Evolutionary conservation across 92 coral and sea anemone species (phyloP), one percentile per base, ranked within the genome.

Genomic region (Phenganax marumi): DNA sequence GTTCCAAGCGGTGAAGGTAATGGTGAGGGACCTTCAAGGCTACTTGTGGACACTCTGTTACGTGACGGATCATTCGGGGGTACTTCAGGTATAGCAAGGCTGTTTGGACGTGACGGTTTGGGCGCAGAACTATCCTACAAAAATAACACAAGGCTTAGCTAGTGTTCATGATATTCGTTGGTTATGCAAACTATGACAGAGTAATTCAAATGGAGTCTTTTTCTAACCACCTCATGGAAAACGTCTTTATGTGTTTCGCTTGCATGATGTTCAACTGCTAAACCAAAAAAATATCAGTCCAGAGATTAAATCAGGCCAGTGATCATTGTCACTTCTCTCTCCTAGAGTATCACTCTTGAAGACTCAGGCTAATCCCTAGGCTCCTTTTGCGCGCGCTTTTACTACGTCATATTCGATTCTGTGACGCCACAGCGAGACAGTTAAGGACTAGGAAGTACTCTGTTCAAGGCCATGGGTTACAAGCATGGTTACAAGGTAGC

Each of bases 81-180:
- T 16, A 62, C 17, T 10, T 76, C 81, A 23, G 81, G 39, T 52
- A 76, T 26, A 17, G 81, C 53, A 8, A 76, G 52, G 12, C 68
- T 76, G 52, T 24, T 76, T 24, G 81, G 81, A 22, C 81, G 81
- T 19, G 26, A 39, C 10, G 68, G 81, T 56, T 76, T 76, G 10
- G 55, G 68, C 18, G 81, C 12, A 22, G 52, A 10, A 24, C 68
- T 53, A 12, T 58, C 48, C 68, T 76, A 51, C 58, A 54, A 50
- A 26, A 70, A 46, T 39, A 13, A 43, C 12, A 46, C 39, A 17
- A 33, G 33, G 11, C 10, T 18, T 73, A 50, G 60, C 17, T 13
- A 12, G 51, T 26, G 10, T 23, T 19, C 48, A 64, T 5, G 43
- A 64, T 54, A 54, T 54, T 12, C 61, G 16, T 54, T 54, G 13